phyloP scores from a whole-genome alignment of 2,113 vertebrate genomes.

The Stegostoma tigrinum region DNA sequence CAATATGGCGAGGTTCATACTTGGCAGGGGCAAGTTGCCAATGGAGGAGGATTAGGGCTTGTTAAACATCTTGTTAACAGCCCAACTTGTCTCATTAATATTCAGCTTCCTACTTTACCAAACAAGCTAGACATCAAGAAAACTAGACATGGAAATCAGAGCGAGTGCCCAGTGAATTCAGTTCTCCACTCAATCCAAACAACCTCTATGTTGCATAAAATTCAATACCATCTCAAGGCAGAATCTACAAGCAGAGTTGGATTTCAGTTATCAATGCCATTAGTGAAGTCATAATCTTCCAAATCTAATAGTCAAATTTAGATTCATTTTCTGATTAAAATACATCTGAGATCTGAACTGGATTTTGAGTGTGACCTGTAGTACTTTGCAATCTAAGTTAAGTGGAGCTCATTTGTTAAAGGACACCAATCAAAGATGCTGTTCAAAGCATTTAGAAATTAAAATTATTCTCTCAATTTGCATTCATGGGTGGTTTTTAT shows the following conservation, averaged over 20 bases:
- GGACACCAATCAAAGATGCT: neutral
- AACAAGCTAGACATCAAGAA: too few species aligned
- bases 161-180: too few species aligned
- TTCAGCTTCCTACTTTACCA: too few species aligned
- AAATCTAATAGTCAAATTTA: neutral
- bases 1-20: too few species aligned
- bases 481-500: conserved; percentile 8
- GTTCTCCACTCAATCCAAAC: too few species aligned
- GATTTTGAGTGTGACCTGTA: neutral
- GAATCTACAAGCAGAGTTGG: neutral
- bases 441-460: neutral
- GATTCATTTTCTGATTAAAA: neutral
- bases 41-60: too few species aligned
- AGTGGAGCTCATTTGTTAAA: neutral
- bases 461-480: neutral
- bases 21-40: too few species aligned
- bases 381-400: neutral
- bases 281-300: neutral
- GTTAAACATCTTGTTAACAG: too few species aligned
- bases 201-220: too few species aligned
- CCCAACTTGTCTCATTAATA: too few species aligned
- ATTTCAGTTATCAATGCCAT: neutral
- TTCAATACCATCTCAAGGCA: neutral
- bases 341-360: neutral
- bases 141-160: too few species aligned